A percentile compares a stretch with the other conserved stretches of the same genome.
These are phyloP conservation scores for Metellina segmentata DNA, from an alignment of 2,888 invertebrate species.

Conservation along the genomic window DNA sequence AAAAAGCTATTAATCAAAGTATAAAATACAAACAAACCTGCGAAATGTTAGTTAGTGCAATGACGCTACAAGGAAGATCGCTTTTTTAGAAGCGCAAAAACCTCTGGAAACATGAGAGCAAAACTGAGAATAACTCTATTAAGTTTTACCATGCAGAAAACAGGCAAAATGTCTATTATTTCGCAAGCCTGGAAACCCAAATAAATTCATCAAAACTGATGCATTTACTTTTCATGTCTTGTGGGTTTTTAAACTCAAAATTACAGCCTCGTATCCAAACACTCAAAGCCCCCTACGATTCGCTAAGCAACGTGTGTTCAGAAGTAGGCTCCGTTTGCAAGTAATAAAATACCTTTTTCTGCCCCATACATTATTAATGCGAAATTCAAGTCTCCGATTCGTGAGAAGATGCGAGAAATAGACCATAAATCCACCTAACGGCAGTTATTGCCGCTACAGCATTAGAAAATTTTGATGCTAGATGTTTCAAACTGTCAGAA, in stretches of 20 bases:
- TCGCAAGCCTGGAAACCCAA: not conserved
- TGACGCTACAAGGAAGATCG: too few relatives aligned
- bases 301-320: not conserved
- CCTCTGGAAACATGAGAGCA: too few relatives aligned
- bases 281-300: not conserved
- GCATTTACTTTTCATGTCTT: not conserved
- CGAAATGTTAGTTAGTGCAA: too few relatives aligned
- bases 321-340: not conserved
- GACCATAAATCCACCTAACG: conserved; percentile 42
- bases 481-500: conserved; percentile 39
- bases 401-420: conserved; percentile 12
- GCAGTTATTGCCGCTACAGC: conserved; percentile 36
- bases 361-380: conserved; percentile 37
- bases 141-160: too few relatives aligned
- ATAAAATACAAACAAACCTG: too few relatives aligned
- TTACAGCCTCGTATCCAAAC: not conserved
- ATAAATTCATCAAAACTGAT: not conserved
- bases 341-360: not conserved
- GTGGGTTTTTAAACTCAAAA: not conserved
- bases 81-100: too few relatives aligned
- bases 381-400: conserved; percentile 24
- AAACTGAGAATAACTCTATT: too few relatives aligned
- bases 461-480: conserved; percentile 7
- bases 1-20: too few relatives aligned
- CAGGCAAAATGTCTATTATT: not conserved